Conservation (phyloP, 2,113 vertebrate genomes). For the Pagrus major region DNA sequence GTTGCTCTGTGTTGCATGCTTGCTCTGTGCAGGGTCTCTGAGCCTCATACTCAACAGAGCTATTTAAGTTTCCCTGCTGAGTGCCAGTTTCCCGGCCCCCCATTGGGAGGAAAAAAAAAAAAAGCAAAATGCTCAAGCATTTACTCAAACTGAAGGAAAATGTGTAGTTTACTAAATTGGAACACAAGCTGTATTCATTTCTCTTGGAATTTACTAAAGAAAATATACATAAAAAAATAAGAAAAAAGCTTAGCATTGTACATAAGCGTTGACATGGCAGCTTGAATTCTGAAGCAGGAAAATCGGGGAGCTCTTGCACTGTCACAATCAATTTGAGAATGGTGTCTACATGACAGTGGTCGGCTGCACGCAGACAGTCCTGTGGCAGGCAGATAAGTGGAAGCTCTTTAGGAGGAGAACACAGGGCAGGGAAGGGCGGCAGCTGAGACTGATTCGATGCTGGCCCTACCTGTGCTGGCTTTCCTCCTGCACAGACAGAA, state of each 20-base stretch:
- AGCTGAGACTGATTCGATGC: conserved; percentile 79
- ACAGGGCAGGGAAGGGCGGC: conserved; percentile 67
- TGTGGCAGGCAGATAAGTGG: conserved; percentile 83
- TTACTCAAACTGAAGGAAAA: conserved; percentile 76
- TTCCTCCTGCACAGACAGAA: conserved; percentile 58
- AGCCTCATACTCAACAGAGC: conserved; percentile 75
- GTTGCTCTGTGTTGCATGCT: conserved; percentile 56
- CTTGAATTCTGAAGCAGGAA: conserved; percentile 68
- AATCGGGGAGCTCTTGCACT: conserved; percentile 69
- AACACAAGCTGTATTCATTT: conserved; percentile 78
- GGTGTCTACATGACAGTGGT: conserved; percentile 76
- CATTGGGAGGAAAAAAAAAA: conserved; percentile 11
- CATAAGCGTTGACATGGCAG: conserved; percentile 57
- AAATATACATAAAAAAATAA: conserved; percentile 33
- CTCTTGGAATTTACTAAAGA: conserved; percentile 63
- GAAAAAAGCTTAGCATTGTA: conserved; percentile 73
- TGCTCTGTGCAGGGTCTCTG: conserved; percentile 61
- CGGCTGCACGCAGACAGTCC: conserved; percentile 71
- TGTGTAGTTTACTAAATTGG: conserved; percentile 76
- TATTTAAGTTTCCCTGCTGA: conserved; percentile 79
- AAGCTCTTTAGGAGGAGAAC: conserved; percentile 82
- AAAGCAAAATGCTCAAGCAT: conserved; percentile 58
- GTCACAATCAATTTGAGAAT: conserved; percentile 83
- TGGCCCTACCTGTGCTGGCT: conserved; percentile 77
- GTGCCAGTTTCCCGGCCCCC: conserved; percentile 63